These are phyloP conservation scores for Pseudocheirus occidentalis DNA, from an alignment of 2,797 vertebrate species.

Conservation along the genomic window DNA sequence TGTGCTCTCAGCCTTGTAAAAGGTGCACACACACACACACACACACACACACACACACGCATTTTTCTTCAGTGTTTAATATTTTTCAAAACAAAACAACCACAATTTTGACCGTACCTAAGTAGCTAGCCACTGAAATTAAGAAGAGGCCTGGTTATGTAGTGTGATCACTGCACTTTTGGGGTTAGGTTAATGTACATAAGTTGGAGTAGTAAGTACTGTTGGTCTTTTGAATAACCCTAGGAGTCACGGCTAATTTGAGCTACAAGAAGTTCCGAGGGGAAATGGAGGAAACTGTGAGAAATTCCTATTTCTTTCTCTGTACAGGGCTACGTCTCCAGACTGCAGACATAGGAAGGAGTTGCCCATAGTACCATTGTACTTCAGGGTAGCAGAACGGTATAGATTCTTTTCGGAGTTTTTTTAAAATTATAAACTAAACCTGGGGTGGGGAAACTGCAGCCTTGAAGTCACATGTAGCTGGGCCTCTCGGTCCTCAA, in stretches of 20 bases:
- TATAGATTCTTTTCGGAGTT: not conserved
- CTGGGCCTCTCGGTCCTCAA: too few relatives aligned
- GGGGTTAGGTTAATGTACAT: not conserved
- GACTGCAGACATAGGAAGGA: not conserved
- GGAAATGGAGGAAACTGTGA: not conserved
- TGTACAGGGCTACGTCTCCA: conserved; percentile 9
- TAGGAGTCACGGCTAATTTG: not conserved
- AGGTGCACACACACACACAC: not conserved
- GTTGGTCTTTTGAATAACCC: not conserved
- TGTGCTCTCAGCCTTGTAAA: not conserved
- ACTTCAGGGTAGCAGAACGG: not conserved
- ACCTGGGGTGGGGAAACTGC: too few relatives aligned
- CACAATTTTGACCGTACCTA: not conserved
- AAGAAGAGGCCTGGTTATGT: not conserved
- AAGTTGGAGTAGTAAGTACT: not conserved
- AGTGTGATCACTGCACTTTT: not conserved
- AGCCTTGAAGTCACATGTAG: too few relatives aligned
- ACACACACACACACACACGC: too few relatives aligned
- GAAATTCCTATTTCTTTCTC: not conserved
- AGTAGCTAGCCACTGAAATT: not conserved
- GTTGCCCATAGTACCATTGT: not conserved
- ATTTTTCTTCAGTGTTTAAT: conserved; percentile 33
- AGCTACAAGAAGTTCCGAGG: not conserved
- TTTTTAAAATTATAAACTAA: not conserved
- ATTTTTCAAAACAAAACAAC: not conserved